A percentile compares a stretch with the other conserved stretches of the same genome.
Conservation (phyloP, 2,888 invertebrate genomes). For the Desoria tigrina region DNA sequence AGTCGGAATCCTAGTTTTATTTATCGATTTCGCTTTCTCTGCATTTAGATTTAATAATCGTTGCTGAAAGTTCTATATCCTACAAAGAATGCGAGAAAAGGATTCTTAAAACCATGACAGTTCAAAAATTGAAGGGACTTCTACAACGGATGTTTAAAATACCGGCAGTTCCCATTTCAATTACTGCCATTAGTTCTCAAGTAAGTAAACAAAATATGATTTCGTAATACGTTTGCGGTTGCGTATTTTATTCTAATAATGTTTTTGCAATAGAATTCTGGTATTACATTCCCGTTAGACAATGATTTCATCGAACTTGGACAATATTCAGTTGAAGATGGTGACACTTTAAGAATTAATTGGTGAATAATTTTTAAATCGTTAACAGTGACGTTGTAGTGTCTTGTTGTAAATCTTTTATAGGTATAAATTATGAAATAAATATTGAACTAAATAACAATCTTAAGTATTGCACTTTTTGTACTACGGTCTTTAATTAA, state of each 20-base stretch:
- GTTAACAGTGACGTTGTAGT: too few species aligned
- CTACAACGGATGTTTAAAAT: conserved; percentile 72
- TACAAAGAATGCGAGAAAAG: conserved; percentile 64
- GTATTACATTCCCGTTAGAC: conserved; percentile 73
- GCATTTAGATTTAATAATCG: conserved; percentile 28
- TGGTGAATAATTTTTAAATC: too few species aligned
- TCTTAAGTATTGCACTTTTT: too few species aligned
- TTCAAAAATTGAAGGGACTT: conserved; percentile 79
- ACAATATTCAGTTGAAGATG: conserved; percentile 80
- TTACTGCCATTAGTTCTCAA: conserved; percentile 58
- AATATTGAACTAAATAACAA: neutral
- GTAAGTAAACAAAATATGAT: too few species aligned
- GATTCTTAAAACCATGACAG: conserved; percentile 73
- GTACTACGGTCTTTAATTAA: too few species aligned
- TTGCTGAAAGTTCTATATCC: conserved; percentile 24
- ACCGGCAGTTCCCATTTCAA: conserved; percentile 57
- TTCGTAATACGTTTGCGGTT: too few species aligned
- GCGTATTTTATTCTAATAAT: neutral
- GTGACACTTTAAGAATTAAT: conserved; percentile 74
- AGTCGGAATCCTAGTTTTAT: conserved; percentile 42
- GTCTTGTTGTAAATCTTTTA: too few species aligned
- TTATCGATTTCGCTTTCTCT: conserved; percentile 18
- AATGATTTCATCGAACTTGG: conserved; percentile 79
- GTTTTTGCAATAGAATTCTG: conserved; percentile 61
- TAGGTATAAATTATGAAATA: too few species aligned